Base-by-base conservation (phyloP, 2,888 invertebrate genomes). In the Drosophila flavopinicola region DNA sequence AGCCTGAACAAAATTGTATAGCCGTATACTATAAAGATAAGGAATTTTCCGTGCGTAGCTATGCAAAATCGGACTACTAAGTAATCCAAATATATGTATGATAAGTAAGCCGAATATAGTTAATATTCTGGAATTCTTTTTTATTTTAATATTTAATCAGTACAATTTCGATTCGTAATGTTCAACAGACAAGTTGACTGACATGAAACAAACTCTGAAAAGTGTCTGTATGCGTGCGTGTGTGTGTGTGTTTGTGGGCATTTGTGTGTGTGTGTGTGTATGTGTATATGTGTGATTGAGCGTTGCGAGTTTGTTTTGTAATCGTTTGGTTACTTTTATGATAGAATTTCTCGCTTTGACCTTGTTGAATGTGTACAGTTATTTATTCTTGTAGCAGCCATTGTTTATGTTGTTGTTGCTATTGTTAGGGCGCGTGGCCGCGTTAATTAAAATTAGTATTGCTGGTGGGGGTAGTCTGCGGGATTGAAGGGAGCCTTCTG, bases 371-470 rank as follows among this genome's bases (percentile, higher is more conserved):
- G 13, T 49, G 15, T 33, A 47, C 38, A 47, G n/a, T 27, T 54
- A 49, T 32, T 51, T 51, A 29, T 48, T 25, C 25, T 41, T 41
- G 30, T 33, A 27, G 7, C 33, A 11, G 11, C 17, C 11, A 23
- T 23, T 48, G 25, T 42, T 38, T 29, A 17, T 67, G 48, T 17
- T 49, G 42, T 17, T 39, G 38, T 24, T 56, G 49, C 48, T 48
- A n/a, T 23, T 57, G 39, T 24, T 11, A 37, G 25, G 49, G 63
- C 70, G 59, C 59, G 71, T 80, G 63, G 53, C 53, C n/a, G 44
- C 44, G 25, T 54, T 75, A 78, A 83, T 71, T 75, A 71, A 83
- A 75, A 59, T 66, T 45, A 30, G 44, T 58, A 24, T 42, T 47
- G 23, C 17, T 20, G 20, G 38, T 20, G 24, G n/a, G 30, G 25